Evolutionary conservation across 2,113 vertebrate species (phyloP).

Genomic region (Tetrax tetrax): DNA sequence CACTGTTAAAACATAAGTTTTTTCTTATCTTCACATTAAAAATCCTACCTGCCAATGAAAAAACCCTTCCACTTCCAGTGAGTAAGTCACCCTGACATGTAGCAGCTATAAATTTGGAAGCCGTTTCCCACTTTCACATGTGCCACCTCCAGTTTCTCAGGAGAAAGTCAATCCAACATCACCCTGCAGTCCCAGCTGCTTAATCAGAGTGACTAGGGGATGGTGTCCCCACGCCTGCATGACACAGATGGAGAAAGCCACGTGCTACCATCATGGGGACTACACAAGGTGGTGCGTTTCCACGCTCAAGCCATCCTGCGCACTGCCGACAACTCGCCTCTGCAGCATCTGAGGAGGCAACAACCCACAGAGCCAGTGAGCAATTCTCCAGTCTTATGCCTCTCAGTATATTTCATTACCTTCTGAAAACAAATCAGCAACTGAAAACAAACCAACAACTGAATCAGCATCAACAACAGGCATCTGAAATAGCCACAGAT

Average conservation of each 20-base stretch:
- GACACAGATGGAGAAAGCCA: neutral
- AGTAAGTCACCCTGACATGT: neutral
- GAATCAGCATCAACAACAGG: neutral
- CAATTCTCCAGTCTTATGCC: neutral
- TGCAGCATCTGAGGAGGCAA: neutral
- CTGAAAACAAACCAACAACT: neutral
- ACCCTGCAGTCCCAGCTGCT: neutral
- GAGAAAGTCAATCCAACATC: neutral
- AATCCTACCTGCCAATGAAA: neutral
- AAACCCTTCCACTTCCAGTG: neutral
- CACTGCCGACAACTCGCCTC: neutral
- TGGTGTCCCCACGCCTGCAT: neutral
- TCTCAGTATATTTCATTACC: neutral
- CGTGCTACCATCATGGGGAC: neutral
- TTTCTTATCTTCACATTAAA: neutral
- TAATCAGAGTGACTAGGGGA: neutral
- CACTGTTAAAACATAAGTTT: neutral
- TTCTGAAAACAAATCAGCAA: neutral
- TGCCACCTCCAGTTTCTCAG: neutral
- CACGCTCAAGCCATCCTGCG: neutral
- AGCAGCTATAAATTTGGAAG: neutral
- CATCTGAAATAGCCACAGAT: neutral
- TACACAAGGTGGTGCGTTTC: fast-evolving
- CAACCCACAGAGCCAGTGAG: neutral
- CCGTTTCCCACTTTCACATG: neutral